Evolutionary conservation across 2,113 vertebrate species (phyloP).

Genomic region (Oreocharis arfaki): DNA sequence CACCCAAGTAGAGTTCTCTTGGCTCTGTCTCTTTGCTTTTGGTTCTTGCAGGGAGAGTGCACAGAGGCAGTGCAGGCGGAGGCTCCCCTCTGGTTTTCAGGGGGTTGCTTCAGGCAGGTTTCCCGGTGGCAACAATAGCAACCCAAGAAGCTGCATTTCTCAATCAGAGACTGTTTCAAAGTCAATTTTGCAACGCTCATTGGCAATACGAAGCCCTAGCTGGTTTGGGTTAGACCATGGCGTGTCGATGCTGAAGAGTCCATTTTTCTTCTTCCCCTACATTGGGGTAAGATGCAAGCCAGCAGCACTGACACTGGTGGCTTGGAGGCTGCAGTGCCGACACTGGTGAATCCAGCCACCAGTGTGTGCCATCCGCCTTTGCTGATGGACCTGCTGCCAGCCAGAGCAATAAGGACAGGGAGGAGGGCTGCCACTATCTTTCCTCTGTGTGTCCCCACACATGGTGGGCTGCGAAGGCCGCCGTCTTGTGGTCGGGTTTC

Average conservation of each 20-base stretch:
- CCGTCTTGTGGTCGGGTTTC: neutral
- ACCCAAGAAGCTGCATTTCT: neutral
- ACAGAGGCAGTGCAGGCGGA: fast-evolving
- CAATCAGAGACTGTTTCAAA: neutral
- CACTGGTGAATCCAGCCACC: neutral
- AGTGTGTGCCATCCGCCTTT: neutral
- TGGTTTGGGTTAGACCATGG: fast-evolving
- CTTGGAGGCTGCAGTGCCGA: neutral
- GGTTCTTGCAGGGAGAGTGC: neutral
- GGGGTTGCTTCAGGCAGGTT: neutral
- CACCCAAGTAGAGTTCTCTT: neutral
- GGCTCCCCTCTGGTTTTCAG: neutral
- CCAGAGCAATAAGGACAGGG: fast-evolving
- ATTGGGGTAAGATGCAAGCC: neutral
- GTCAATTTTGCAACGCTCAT: neutral
- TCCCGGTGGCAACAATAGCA: neutral
- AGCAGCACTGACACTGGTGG: neutral
- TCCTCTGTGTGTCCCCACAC: too few relatives aligned
- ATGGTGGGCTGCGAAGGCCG: fast-evolving
- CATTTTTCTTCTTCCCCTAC: neutral
- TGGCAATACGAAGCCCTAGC: fast-evolving
- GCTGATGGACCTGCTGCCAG: neutral
- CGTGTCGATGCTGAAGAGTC: fast-evolving
- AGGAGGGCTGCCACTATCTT: neutral
- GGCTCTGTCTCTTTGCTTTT: neutral